Percentiles rank a stretch among this genome's conserved stretches.
Evolutionary conservation across 1,140 invertebrate genomes (phyloP).

Genomic region (Zaprionus africanus): DNA sequence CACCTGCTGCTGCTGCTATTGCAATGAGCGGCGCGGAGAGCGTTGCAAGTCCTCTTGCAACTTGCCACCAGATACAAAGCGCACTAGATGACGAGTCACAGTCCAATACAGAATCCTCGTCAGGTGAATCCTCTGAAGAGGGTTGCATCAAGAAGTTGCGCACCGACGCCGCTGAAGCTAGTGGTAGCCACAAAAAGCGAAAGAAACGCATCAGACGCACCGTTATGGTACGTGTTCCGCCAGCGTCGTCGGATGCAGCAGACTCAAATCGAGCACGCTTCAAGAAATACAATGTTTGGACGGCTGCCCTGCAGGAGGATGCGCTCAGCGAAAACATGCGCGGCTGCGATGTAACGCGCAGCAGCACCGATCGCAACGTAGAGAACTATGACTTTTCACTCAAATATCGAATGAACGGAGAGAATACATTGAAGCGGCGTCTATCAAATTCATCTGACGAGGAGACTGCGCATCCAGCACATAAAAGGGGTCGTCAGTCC

Average conservation of each 20-base stretch:
- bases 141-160: constrained; percentile 76
- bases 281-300: constrained; percentile 88
- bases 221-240: constrained; percentile 85
- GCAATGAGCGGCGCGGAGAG: constrained; percentile 36
- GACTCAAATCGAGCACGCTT: constrained; percentile 65
- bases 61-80: constrained; percentile 65
- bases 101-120: constrained; percentile 68
- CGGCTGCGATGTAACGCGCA: constrained; percentile 85
- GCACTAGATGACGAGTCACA: constrained; percentile 67
- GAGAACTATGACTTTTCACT: constrained; percentile 87
- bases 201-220: constrained; percentile 81
- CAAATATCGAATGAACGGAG: constrained; percentile 70
- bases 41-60: constrained; percentile 52
- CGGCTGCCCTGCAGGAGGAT: constrained; percentile 87
- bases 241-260: constrained; percentile 79
- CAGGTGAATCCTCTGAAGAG: constrained; percentile 71
- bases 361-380: constrained; percentile 85
- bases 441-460: constrained; percentile 77
- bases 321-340: constrained; percentile 87
- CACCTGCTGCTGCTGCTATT: constrained; percentile 23
- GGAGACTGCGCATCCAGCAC: constrained; percentile 55
- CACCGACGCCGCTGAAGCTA: constrained; percentile 55
- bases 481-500: constrained; percentile 63
- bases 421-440: constrained; percentile 78
- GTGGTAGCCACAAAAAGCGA: constrained; percentile 49